Evolutionary conservation across 2,797 vertebrate species (phyloP), one percentile per base, ranked within the genome.

Genomic region (Forpus xanthops): DNA sequence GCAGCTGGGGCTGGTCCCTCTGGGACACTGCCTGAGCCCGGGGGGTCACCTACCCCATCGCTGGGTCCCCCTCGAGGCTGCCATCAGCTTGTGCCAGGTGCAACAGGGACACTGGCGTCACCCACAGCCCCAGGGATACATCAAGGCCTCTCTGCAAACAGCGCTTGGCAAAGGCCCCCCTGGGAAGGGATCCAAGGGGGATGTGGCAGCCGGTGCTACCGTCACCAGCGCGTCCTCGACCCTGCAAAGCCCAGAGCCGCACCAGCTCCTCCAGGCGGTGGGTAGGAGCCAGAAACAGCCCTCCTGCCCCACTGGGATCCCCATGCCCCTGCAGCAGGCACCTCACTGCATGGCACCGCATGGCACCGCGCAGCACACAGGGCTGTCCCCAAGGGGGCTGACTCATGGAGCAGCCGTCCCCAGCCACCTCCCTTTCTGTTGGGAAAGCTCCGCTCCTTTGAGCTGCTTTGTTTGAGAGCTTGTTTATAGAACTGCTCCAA

Each of bases 401-500:
- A 90, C 37, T 91, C 92, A 83, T 0, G 2, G 58, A 55, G 65
- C 19, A 21, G 61, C 84, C 50, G 24, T 89, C 80, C 50, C 75
- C 21, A 39, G 85, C 64, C 92, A 79, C 64, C 55, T 88, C 82
- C 80, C 67, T 73, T 85, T 80, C 85, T 91, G 37, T 35, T 80
- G 76, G 65, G 90, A 89, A 97, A 97, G 91, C 31, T 89, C 79
- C 6, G 13, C 85, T 81, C 33, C 82, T 86, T 93, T 83, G 61
- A 66, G 75, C 78, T 74, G 93, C 92, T 96, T 95, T 97, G 93
- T 94, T 91, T 85, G 84, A 96, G 86, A 65, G 85, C 86, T 71
- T 90, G 92, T 96, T 96, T 94, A 96, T 96, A 87, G 84, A 95
- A 96, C 84, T 14, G 74, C 94, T 96, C 88, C 95, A 81, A 65